A percentile compares a stretch with the other conserved stretches of the same genome.
These are phyloP conservation scores for Neoascia interrupta DNA, from an alignment of 2,888 invertebrate genomes.

Conservation along the genomic window DNA sequence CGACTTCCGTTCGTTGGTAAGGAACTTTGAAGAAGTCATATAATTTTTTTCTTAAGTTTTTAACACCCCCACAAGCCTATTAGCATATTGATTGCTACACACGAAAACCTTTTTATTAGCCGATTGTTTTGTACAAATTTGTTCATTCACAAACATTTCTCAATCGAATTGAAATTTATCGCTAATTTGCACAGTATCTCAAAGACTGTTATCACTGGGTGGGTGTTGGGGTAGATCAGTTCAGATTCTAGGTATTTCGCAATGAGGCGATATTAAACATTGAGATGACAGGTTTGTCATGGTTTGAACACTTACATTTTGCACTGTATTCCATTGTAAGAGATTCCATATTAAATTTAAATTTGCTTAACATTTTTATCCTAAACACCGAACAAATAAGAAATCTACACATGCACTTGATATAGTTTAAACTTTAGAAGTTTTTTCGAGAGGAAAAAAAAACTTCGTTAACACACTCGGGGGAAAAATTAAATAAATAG, in stretches of 20 bases:
- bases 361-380: not conserved
- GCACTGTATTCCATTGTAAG: conserved; percentile 9
- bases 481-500: conserved; percentile 3
- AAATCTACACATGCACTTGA: not conserved
- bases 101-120: too few species aligned
- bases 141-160: too few species aligned
- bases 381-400: not conserved
- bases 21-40: too few species aligned
- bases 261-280: conserved; percentile 7
- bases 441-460: not conserved
- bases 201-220: too few species aligned
- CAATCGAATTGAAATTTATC: too few species aligned
- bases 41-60: too few species aligned
- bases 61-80: too few species aligned
- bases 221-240: conserved; percentile 28
- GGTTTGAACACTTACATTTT: conserved; percentile 39
- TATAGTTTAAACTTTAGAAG: too few species aligned
- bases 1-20: too few species aligned
- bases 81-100: too few species aligned
- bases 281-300: not conserved
- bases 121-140: too few species aligned
- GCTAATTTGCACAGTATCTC: too few species aligned
- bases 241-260: conserved; percentile 25
- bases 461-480: conserved; percentile 2
- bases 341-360: conserved; percentile 8